Percentiles rank a stretch among this genome's conserved stretches.
Conservation (phyloP, 2,888 invertebrate species). For the Liodrosophila aerea region DNA sequence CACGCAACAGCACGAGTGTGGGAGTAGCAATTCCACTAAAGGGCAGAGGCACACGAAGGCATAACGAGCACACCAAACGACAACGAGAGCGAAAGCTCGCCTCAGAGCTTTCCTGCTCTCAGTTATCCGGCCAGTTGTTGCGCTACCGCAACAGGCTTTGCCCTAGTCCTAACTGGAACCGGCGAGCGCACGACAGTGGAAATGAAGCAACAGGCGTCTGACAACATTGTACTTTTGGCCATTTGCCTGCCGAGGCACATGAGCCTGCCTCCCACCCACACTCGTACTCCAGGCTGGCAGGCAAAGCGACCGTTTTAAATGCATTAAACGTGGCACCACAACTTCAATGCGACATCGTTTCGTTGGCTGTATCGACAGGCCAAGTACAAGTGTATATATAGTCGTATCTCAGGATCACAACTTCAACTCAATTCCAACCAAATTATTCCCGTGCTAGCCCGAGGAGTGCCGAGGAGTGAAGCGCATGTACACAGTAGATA, state of each 20-base stretch:
- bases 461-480: background rate
- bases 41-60: slow-evolving; percentile 7
- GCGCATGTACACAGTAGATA: background rate
- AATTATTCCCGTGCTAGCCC: background rate
- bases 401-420: background rate
- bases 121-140: slow-evolving; percentile 70
- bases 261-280: background rate
- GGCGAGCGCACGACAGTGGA: slow-evolving; percentile 19
- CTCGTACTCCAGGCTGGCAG: slow-evolving; percentile 7
- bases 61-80: background rate
- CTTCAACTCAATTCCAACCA: background rate
- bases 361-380: slow-evolving; percentile 25
- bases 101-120: slow-evolving; percentile 65
- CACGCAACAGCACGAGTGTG: slow-evolving; percentile 35
- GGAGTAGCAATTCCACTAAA: slow-evolving; percentile 59
- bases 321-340: slow-evolving; percentile 61
- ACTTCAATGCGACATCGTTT: slow-evolving; percentile 20
- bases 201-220: slow-evolving; percentile 79
- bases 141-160: slow-evolving; percentile 68
- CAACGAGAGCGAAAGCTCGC: slow-evolving; percentile 56
- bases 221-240: slow-evolving; percentile 7
- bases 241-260: slow-evolving; percentile 19
- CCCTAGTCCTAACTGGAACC: slow-evolving; percentile 44
- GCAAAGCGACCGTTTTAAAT: slow-evolving; percentile 65
- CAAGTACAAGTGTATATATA: slow-evolving; percentile 11